phyloP scores from a whole-genome alignment of 2,797 vertebrate species.

The Anomalospiza imberbis region DNA sequence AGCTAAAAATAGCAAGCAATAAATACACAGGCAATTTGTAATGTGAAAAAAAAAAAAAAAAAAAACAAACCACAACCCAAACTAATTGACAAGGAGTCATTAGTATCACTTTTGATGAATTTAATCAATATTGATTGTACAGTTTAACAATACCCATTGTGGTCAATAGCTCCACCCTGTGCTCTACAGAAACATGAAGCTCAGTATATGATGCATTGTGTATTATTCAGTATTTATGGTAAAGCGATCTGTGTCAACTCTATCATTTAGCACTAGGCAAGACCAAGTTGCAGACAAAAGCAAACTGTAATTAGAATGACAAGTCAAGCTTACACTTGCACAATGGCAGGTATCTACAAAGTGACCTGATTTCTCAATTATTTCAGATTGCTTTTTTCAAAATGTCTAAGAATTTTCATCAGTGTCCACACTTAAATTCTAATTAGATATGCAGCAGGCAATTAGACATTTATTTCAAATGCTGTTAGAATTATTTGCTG shows the following conservation, averaged over 20 bases:
- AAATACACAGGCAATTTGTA: neutral
- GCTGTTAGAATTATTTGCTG: neutral
- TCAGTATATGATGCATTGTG: neutral
- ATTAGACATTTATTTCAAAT: conserved; percentile 25
- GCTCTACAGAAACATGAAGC: neutral
- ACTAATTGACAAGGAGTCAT: neutral
- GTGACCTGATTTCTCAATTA: neutral
- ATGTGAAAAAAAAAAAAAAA: no score
- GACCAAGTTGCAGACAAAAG: neutral
- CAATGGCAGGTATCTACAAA: neutral
- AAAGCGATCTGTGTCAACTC: neutral
- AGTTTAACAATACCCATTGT: neutral
- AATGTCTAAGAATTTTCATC: neutral
- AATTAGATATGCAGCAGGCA: neutral
- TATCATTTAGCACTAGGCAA: neutral
- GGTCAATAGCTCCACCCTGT: neutral
- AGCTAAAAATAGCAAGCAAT: neutral
- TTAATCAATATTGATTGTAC: neutral
- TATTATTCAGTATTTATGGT: neutral
- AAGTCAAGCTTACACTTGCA: neutral
- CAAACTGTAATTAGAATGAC: neutral
- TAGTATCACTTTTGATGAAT: neutral
- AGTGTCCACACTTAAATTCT: neutral
- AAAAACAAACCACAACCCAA: neutral
- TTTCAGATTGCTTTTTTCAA: neutral